phyloP scores from a whole-genome alignment of 2,888 invertebrate species.

The Nebria brevicollis region DNA sequence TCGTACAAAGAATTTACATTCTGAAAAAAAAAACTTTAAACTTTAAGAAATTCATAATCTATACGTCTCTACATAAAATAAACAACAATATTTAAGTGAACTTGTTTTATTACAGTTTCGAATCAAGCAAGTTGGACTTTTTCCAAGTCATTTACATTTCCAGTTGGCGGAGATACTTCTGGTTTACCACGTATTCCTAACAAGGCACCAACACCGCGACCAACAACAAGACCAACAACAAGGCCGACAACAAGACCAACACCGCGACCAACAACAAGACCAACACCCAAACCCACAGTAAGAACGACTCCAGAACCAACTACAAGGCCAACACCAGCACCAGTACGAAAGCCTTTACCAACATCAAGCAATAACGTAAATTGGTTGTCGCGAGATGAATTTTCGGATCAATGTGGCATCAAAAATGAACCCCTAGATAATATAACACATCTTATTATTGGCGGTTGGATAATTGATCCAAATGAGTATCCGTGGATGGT shows the following conservation, averaged over 20 bases:
- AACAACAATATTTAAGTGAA: background rate
- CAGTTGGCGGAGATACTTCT: background rate
- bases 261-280: background rate
- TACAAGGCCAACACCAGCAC: background rate
- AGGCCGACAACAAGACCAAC: background rate
- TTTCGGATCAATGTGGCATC: background rate
- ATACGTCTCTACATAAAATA: background rate
- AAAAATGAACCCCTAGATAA: background rate
- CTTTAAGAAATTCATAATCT: too few species aligned
- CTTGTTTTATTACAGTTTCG: background rate
- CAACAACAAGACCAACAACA: background rate
- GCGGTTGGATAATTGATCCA: background rate
- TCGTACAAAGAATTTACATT: too few species aligned
- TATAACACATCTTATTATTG: conserved; percentile 6
- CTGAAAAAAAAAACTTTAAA: too few species aligned
- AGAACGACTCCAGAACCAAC: background rate
- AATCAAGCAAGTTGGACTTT: conserved; percentile 2
- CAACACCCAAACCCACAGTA: background rate
- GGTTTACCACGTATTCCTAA: conserved; percentile 4
- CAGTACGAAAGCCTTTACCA: background rate
- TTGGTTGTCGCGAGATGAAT: conserved; percentile 1
- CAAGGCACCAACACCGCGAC: background rate
- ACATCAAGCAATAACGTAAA: background rate
- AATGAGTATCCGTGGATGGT: conserved; percentile 19
- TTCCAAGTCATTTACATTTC: conserved; percentile 4